phyloP scores from a whole-genome alignment of 1,140 invertebrate genomes.

The Eupristina koningsbergeri region DNA sequence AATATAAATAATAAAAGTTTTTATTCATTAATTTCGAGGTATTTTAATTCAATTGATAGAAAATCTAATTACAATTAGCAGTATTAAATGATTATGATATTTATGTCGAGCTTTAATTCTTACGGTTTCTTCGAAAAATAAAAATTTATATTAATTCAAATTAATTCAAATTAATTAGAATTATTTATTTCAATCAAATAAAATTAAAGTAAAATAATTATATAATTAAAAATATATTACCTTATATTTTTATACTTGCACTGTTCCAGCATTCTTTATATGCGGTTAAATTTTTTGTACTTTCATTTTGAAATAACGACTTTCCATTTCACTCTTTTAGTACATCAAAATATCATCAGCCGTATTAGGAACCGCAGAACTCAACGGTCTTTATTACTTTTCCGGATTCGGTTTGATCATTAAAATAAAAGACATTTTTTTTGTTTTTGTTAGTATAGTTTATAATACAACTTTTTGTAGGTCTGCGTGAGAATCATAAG shows the following conservation, averaged over 20 bases:
- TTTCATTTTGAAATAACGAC: background rate
- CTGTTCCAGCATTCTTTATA: background rate
- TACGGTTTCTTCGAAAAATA: no score
- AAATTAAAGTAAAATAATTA: no score
- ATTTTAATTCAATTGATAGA: no score
- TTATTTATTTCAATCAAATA: background rate
- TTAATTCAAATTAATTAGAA: background rate
- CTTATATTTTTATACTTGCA: background rate
- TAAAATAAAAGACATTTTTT: background rate
- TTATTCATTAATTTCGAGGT: no score
- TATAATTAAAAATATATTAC: no score
- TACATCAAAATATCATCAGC: slow-evolving; percentile 22
- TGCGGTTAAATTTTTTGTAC: background rate
- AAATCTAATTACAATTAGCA: no score
- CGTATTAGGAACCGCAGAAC: slow-evolving; percentile 61
- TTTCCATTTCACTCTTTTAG: background rate
- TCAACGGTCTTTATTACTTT: slow-evolving; percentile 49
- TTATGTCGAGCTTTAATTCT: no score
- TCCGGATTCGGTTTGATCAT: slow-evolving; percentile 17
- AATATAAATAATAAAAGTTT: no score
- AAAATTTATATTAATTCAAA: no score
- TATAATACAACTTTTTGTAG: background rate
- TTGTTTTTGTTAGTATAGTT: background rate
- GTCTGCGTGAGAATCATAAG: background rate
- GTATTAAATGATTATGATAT: no score